Conservation (phyloP, 2,113 vertebrate species). For the Saccopteryx bilineata region DNA sequence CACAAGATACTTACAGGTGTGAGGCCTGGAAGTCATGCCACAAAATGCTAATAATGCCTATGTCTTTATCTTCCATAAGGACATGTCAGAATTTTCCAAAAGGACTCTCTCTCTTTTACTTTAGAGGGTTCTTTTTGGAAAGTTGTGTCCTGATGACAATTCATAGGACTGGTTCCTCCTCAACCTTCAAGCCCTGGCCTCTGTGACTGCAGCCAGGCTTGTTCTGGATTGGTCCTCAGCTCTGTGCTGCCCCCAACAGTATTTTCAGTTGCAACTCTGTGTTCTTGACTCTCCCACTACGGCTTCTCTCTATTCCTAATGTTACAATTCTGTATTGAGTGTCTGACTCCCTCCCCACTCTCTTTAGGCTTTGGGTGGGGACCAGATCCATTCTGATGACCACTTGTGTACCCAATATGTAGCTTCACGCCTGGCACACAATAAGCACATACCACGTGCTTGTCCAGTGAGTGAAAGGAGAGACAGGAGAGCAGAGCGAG, state of each 20-base stretch:
- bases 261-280: not conserved
- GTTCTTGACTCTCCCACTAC: accelerated
- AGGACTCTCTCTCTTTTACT: not conserved
- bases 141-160: not conserved
- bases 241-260: accelerated
- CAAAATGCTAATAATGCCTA: no score
- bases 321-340: not conserved
- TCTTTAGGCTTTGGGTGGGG: not conserved
- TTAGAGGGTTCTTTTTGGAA: not conserved
- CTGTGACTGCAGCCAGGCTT: no score
- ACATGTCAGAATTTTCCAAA: not conserved
- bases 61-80: not conserved
- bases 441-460: accelerated
- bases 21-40: not conserved
- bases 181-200: not conserved
- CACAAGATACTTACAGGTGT: not conserved
- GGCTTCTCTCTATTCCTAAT: not conserved
- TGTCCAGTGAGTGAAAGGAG: not conserved
- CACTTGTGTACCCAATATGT: not conserved
- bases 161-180: no score
- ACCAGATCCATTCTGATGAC: not conserved
- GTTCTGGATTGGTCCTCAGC: not conserved
- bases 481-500: not conserved
- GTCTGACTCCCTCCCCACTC: not conserved
- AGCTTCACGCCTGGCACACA: no score